phyloP scores from a whole-genome alignment of 2,888 invertebrate genomes.

The Diaprepes abbreviatus region DNA sequence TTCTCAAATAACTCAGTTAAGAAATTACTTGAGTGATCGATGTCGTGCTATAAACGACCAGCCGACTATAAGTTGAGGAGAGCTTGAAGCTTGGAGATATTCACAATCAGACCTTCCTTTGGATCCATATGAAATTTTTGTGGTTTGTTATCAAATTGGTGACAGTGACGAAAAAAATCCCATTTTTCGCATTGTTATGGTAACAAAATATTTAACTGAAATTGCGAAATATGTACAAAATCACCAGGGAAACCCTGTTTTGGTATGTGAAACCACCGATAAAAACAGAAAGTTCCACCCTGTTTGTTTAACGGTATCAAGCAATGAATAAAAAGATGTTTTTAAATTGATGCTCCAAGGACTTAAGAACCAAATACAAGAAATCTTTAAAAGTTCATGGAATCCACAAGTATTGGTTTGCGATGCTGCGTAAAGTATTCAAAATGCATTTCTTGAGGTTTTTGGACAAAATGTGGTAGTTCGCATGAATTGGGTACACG shows the following conservation, averaged over 20 bases:
- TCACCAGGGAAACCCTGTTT: not conserved
- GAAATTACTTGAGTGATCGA: not conserved
- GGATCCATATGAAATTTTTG: not conserved
- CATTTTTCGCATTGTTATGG: not conserved
- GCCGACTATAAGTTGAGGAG: not conserved
- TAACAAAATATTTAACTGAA: not conserved
- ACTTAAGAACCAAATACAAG: not conserved
- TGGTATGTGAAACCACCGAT: not conserved
- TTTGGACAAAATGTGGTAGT: not conserved
- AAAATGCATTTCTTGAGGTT: not conserved
- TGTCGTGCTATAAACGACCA: not conserved
- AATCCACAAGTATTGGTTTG: not conserved
- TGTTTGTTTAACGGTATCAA: not conserved
- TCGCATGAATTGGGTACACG: not conserved
- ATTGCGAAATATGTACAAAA: not conserved
- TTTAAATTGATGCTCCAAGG: not conserved
- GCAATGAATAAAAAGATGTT: not conserved
- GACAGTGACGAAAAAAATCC: not conserved
- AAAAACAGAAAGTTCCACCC: not conserved
- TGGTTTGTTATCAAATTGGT: not conserved
- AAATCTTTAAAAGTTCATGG: not conserved
- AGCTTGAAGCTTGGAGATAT: not conserved
- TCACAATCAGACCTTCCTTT: not conserved
- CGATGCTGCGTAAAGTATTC: not conserved
- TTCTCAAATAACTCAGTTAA: not conserved